Base-by-base conservation (phyloP, 2,888 invertebrate species). In the Rhimphoctona megacephalus region DNA sequence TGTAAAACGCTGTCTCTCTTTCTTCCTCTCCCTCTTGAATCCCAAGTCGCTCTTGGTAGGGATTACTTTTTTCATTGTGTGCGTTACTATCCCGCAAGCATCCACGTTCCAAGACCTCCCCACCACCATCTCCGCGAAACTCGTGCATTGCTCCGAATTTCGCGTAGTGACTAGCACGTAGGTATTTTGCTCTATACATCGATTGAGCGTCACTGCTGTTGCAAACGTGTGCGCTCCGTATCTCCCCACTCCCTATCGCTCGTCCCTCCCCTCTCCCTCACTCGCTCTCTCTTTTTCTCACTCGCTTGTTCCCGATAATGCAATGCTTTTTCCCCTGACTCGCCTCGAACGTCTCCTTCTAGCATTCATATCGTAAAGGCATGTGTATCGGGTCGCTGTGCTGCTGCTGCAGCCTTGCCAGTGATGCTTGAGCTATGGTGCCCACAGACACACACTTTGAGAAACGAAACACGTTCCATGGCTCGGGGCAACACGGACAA, bases 181-280 rank as follows among this genome's bases (percentile, higher is more conserved):
- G 22, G 7, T 22, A 39, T n/a, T 39, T 7, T 25, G n/a, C 30
- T 25, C 19, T 11, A 19, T 1, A 30, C 61, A 30, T 30, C 36
- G 57, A 80, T 36, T 85, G 84, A 85, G 84, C 80, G 76, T 85
- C 85, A 54, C 76, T 82, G 84, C 66, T 64, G 30, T 8, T 22
- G 57, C 61, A 25, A 17, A 66, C 52, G 70, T 67, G 70, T 74
- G 73, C 54, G 81, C 69, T 83, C 80, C 80, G 81, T 84, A 88
- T 85, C 83, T 87, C 88, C 89, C 87, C 88, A 85, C 85, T 85
- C 85, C 87, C 70, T 84, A 85, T 80, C 64, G 11, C 86, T 49
- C 88, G 85, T 52, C 69, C 81, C 80, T 76, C 39, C 33, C 33
- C 33, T 33, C 33, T 33, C 33, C 80, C 39, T n/a, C n/a, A n/a